phyloP scores from a whole-genome alignment of 1,140 invertebrate species.

The Zophobas atratus region DNA sequence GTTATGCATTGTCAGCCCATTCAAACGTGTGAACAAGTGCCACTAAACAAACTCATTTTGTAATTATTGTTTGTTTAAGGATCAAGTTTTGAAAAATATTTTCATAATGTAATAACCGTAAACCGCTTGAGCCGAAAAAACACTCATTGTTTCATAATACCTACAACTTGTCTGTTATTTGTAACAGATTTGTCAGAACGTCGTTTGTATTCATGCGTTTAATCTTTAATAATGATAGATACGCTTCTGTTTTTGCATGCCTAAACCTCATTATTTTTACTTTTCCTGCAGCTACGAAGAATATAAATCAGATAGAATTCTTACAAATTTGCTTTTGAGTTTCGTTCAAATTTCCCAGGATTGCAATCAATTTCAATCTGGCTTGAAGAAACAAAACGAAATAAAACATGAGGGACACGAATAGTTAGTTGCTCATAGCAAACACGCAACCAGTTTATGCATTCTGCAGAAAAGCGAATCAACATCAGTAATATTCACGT shows the following conservation, averaged over 20 bases:
- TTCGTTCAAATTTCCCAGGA: not conserved
- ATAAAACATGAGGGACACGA: not conserved
- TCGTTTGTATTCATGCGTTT: too few species aligned
- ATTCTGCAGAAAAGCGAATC: not conserved
- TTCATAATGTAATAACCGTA: too few species aligned
- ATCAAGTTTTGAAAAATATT: not conserved
- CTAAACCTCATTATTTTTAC: too few species aligned
- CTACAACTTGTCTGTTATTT: too few species aligned
- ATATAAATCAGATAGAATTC: not conserved
- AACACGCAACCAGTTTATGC: slow-evolving; percentile 19
- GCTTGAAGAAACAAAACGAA: not conserved
- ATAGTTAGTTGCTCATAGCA: not conserved
- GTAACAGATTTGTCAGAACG: too few species aligned
- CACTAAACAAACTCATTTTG: not conserved
- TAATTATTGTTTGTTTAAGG: not conserved
- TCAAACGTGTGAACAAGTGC: not conserved
- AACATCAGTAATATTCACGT: slow-evolving; percentile 1
- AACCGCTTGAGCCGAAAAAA: too few species aligned
- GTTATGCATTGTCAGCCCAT: too few species aligned
- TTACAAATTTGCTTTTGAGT: not conserved
- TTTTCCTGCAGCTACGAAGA: not conserved
- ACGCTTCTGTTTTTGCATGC: too few species aligned
- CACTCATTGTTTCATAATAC: too few species aligned
- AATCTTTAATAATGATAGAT: too few species aligned
- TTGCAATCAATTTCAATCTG: not conserved